Evolutionary conservation across 2,113 vertebrate genomes (phyloP), one percentile per base, ranked within the genome.

Genomic region (Puffinus mauretanicus): DNA sequence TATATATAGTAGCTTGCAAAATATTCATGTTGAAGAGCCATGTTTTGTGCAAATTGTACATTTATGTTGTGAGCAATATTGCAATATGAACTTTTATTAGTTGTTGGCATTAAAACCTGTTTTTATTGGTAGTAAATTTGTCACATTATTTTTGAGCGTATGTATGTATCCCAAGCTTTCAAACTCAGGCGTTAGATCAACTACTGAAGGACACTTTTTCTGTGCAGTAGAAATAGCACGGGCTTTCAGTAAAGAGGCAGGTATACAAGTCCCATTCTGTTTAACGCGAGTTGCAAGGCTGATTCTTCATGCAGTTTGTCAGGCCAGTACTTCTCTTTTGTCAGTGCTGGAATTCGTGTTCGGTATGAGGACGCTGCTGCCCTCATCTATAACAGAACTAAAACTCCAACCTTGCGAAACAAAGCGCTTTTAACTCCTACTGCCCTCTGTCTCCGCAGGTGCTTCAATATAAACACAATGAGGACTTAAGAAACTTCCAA

Each of bases 31-130:
- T 96, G 96, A 96, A 97, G 93, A 96, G 89, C 93, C 94, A 97
- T 93, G 97, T 97, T 97, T 97, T 96, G 97, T 97, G 97, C 93
- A 95, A 97, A 97, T 96, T 97, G 97, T 97, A 97, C 96, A 97
- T 96, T 97, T 93, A 83, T 94, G 95, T 97, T 84, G 96, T 97
- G 96, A 96, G 93, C 97, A 96, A 95, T 96, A 95, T 65, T 27
- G 81, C 90, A 95, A 94, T 96, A 94, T 58, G 9, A 94, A 94
- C 93, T 96, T 97, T 93, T 90, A 93, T 94, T 96, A 97, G 93
- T 70, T 88, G 84, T 95, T 57, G 94, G 81, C 91, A 96, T 97
- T 97, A 93, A 96, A 97, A 94, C 84, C 87, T 75, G 87, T 95
- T 97, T 96, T 94, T 95, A 95, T 93, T 83, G 44, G 57, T 71